These are phyloP conservation scores for Ommatoiulus sabulosus DNA, from an alignment of 2,888 invertebrate genomes.

Conservation along the genomic window DNA sequence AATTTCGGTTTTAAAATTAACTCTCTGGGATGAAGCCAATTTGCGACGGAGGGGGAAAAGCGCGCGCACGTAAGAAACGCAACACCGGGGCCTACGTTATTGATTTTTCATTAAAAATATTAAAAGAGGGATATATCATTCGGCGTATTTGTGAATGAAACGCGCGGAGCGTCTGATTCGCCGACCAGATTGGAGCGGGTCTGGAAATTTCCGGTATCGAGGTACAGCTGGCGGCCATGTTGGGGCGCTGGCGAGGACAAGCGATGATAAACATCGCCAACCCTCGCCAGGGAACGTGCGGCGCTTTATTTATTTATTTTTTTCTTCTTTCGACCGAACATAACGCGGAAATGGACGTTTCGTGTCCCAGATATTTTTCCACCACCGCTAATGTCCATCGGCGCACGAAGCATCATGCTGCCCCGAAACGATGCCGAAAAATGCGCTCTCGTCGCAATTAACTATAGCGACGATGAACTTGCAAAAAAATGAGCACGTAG, in stretches of 20 bases:
- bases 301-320: no score
- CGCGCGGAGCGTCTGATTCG: background rate
- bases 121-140: background rate
- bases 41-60: conserved; percentile 2
- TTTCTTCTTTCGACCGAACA: background rate
- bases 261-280: background rate
- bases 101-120: conserved; percentile 40
- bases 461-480: background rate
- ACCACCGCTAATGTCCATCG: no score
- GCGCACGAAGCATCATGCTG: no score
- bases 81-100: background rate
- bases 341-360: background rate
- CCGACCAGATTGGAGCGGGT: background rate
- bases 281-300: background rate
- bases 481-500: background rate
- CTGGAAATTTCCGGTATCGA: no score
- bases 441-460: background rate
- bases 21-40: conserved; percentile 3
- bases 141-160: conserved; percentile 18
- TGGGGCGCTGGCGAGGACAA: background rate
- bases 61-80: background rate
- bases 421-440: background rate
- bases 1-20: conserved; percentile 40
- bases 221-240: background rate
- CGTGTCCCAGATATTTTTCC: background rate